Base-by-base conservation (phyloP, 2,888 invertebrate species). In the Amphimallon solstitiale region DNA sequence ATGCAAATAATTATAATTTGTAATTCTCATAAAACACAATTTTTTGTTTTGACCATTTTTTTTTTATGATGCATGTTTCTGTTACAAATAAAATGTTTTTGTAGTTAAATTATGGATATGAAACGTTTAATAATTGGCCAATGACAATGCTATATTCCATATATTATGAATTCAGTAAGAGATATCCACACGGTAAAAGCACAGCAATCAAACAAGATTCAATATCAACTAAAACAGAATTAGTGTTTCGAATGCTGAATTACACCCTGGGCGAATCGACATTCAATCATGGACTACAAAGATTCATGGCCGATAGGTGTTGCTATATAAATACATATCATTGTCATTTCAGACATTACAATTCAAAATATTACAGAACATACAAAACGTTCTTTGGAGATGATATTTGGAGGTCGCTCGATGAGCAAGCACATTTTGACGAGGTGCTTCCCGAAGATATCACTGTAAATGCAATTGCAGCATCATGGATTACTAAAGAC, bases 211-310 rank as follows among this genome's bases (percentile, higher is more conserved):
- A 89, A 75, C 88, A 89, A 73, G 92, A 92, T 78, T 91, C 91
- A 0, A 86, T 88, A 0, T 89, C 90, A 34, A 89, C 89, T 2
- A 92, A 92, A 83, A 91, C 90, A 1, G 92, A 92, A 77, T 81
- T 93, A 35, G 84, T 96, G 7, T 92, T 97, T 79, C 86, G 96
- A 23, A 97, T 97, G 96, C 88, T 97, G 77, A 92, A 94, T 78
- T 91, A 91, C 73, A 93, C 94, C 0, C 84, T 96, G 5, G 94
- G 95, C 2, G 89, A 89, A 63, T 84, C 86, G 0, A 89, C 91
- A 0, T 94, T 97, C 79, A 89, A 86, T 76, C 86, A 86, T 46
- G 94, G 93, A 1, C 79, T 93, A 64, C 86, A 88, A 73, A 86
- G 86, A 73, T 92, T 93, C 76, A 85, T 93, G 76, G 84, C 86